A percentile compares a stretch with the other conserved stretches of the same genome.
phyloP scores from a whole-genome alignment of 2,888 invertebrate genomes.

The Andrena marginata region DNA sequence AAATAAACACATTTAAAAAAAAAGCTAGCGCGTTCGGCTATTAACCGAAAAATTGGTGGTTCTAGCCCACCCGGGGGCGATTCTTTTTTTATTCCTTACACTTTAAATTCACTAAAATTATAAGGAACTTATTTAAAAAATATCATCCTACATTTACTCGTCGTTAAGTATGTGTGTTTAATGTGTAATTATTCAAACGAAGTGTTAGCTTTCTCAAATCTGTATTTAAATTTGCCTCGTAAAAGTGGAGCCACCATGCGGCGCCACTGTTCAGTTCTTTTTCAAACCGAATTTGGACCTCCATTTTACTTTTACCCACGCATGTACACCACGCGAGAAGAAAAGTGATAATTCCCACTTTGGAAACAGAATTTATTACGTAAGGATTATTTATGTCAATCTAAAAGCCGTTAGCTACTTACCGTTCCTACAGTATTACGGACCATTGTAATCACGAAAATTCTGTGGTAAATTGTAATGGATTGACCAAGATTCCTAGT shows the following conservation, averaged over 20 bases:
- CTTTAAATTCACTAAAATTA: slow-evolving; percentile 76
- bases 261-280: slow-evolving; percentile 34
- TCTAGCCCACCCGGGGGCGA: slow-evolving; percentile 98
- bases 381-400: slow-evolving; percentile 63
- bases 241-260: not conserved
- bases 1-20: no score
- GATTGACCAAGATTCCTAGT: not conserved
- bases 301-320: slow-evolving; percentile 61
- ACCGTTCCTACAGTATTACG: not conserved
- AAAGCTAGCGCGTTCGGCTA: slow-evolving; percentile 98
- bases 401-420: slow-evolving; percentile 7
- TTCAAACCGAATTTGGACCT: slow-evolving; percentile 4
- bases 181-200: not conserved
- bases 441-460: not conserved
- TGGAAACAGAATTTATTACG: slow-evolving; percentile 68
- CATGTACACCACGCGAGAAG: slow-evolving; percentile 61
- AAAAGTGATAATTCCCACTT: slow-evolving; percentile 57
- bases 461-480: not conserved
- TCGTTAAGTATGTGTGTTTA: not conserved
- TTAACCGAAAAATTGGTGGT: slow-evolving; percentile 99
- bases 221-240: slow-evolving; percentile 28
- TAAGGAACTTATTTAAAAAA: not conserved
- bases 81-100: slow-evolving; percentile 87
- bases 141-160: not conserved
- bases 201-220: not conserved